A percentile compares a stretch with the other conserved stretches of the same genome.
phyloP scores from a whole-genome alignment of 1,140 invertebrate genomes.

The Andrena cerasifolii region DNA sequence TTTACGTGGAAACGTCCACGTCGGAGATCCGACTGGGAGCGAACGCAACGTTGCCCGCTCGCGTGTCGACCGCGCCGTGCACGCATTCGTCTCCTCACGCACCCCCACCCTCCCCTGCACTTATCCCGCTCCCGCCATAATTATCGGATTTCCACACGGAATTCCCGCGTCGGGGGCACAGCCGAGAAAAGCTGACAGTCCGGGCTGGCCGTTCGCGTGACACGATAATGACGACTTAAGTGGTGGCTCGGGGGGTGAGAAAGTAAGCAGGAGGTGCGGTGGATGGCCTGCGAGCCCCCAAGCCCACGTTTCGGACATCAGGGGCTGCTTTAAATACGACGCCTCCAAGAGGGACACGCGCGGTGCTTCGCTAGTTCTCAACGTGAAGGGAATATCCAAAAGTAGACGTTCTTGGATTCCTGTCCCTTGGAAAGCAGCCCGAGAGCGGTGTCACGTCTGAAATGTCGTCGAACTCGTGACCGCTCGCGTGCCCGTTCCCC shows the following conservation, averaged over 20 bases:
- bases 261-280: too few relatives aligned
- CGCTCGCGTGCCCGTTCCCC: background rate
- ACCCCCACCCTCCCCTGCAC: slow-evolving; percentile 3
- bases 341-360: too few relatives aligned
- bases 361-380: too few relatives aligned
- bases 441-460: background rate
- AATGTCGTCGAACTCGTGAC: background rate
- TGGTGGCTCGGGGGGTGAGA: background rate
- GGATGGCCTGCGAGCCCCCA: too few relatives aligned
- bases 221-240: slow-evolving; percentile 68
- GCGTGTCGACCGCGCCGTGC: slow-evolving; percentile 54
- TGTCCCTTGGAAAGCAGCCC: too few relatives aligned
- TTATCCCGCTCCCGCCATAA: slow-evolving; percentile 63
- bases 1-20: slow-evolving; percentile 48
- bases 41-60: slow-evolving; percentile 33
- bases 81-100: slow-evolving; percentile 62
- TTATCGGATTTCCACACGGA: slow-evolving; percentile 73
- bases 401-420: too few relatives aligned
- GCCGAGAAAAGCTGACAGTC: slow-evolving; percentile 47
- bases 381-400: too few relatives aligned
- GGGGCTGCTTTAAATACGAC: too few relatives aligned
- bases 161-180: slow-evolving; percentile 24
- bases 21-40: slow-evolving; percentile 22
- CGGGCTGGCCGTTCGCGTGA: slow-evolving; percentile 54
- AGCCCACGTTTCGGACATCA: too few relatives aligned